These are phyloP conservation scores for Eretmochelys imbricata DNA, from an alignment of 2,113 vertebrate species.

Conservation along the genomic window DNA sequence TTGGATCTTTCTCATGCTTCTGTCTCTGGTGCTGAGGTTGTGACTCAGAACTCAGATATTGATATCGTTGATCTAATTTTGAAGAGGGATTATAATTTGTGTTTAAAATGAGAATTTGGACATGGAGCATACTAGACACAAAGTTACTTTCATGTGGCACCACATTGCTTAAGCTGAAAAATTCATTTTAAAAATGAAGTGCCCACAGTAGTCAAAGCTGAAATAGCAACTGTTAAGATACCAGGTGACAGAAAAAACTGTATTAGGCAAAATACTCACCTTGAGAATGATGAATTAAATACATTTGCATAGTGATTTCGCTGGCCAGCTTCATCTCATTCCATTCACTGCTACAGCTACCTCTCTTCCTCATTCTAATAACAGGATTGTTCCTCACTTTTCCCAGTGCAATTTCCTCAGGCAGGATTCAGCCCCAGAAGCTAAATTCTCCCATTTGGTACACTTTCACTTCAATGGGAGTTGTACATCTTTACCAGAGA, in stretches of 20 bases:
- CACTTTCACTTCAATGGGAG: not conserved
- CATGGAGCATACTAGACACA: not conserved
- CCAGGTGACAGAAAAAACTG: not conserved
- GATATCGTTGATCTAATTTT: not conserved
- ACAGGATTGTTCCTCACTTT: not conserved
- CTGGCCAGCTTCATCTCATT: not conserved
- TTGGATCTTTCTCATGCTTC: not conserved
- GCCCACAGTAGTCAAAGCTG: not conserved
- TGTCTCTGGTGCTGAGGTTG: not conserved
- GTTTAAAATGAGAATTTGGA: not conserved
- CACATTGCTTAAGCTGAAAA: not conserved
- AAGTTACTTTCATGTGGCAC: not conserved
- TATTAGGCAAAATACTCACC: not conserved
- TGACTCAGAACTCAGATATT: not conserved
- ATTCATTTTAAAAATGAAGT: not conserved
- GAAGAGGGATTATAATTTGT: not conserved
- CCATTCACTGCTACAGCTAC: not conserved
- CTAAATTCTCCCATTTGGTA: not conserved
- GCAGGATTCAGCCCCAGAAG: not conserved
- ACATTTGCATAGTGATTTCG: not conserved
- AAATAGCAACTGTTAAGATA: not conserved
- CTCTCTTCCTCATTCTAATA: not conserved
- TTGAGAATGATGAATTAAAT: not conserved
- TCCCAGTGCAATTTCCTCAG: not conserved
- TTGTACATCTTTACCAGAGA: not conserved